Conservation (phyloP, 2,797 vertebrate genomes). For the Scomberomorus guttatus region DNA sequence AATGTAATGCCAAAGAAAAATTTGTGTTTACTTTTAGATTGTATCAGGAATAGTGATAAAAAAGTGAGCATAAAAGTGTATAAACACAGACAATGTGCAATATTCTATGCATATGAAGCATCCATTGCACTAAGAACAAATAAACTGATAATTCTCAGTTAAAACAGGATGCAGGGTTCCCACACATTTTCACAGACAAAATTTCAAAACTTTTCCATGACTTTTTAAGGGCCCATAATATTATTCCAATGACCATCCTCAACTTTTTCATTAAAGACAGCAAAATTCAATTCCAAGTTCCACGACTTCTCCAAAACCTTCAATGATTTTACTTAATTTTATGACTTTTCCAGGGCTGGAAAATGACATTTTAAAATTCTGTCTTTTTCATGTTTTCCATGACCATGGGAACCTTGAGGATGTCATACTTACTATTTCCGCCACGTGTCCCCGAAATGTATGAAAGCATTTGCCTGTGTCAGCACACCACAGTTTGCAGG, state of each 20-base stretch:
- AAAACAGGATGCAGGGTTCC: neutral
- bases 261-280: no score
- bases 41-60: neutral
- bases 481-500: constrained; percentile 94
- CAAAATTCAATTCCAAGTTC: no score
- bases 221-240: no score
- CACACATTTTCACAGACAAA: no score
- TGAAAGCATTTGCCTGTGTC: constrained; percentile 95
- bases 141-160: neutral
- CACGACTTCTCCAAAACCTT: no score
- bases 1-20: constrained; percentile 5
- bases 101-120: neutral
- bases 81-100: neutral
- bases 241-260: no score
- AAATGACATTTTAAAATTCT: neutral
- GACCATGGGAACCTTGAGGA: neutral
- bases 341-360: no score
- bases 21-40: neutral
- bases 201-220: no score
- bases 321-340: no score
- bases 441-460: constrained; percentile 92
- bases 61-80: neutral
- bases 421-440: constrained; percentile 91
- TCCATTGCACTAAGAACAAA: neutral
- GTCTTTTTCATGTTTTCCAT: no score